Percentiles rank a stretch among this genome's conserved stretches.
phyloP scores from a whole-genome alignment of 1,140 invertebrate genomes.

The Rhagoletis zephyria region DNA sequence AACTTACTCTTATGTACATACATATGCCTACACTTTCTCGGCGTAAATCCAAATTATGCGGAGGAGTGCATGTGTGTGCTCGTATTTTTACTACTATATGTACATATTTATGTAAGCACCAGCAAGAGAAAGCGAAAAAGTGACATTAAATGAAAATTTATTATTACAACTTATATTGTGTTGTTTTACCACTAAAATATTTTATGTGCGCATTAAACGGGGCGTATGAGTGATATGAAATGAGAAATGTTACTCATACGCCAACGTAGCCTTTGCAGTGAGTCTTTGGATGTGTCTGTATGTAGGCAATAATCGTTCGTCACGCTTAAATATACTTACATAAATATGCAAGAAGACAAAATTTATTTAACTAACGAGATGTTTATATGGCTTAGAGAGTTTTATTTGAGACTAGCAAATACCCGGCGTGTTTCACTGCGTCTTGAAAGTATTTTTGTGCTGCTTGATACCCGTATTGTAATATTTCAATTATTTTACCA shows the following conservation, averaged over 20 bases:
- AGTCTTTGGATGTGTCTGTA: too few relatives aligned
- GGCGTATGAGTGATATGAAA: slow-evolving; percentile 24
- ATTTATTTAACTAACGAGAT: too few relatives aligned
- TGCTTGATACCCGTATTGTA: too few relatives aligned
- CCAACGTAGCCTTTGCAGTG: neutral
- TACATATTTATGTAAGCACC: neutral
- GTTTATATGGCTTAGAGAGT: too few relatives aligned
- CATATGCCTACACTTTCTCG: neutral
- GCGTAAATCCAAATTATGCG: neutral
- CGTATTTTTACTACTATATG: neutral
- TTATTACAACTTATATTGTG: slow-evolving; percentile 9
- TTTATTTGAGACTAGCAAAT: too few relatives aligned
- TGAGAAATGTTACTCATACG: slow-evolving; percentile 35
- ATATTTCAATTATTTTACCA: too few relatives aligned
- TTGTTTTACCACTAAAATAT: neutral
- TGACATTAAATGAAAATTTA: slow-evolving; percentile 15
- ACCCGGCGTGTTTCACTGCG: too few relatives aligned
- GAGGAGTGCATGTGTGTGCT: neutral
- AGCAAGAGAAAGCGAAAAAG: slow-evolving; percentile 2
- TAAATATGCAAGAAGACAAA: too few relatives aligned
- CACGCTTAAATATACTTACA: too few relatives aligned
- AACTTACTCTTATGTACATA: too few relatives aligned
- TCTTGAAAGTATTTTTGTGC: too few relatives aligned
- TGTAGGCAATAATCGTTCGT: too few relatives aligned
- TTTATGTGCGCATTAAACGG: slow-evolving; percentile 9